Evolutionary conservation across 1,140 invertebrate species (phyloP).

Genomic region (Steinernema feltiae): DNA sequence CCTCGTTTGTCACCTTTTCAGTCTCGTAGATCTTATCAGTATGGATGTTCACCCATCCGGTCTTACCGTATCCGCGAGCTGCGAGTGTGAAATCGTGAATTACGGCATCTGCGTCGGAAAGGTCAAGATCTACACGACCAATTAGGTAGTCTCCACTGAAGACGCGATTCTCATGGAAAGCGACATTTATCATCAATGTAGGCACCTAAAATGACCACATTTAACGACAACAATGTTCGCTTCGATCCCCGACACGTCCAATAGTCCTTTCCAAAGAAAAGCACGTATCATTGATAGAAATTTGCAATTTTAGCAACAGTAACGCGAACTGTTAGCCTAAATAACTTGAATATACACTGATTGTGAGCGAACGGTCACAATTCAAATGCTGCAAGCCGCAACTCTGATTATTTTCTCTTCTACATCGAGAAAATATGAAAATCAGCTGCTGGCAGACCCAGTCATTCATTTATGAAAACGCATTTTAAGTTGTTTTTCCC

Average conservation of each 20-base stretch:
- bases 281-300: background rate
- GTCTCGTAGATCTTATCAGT: conserved; percentile 56
- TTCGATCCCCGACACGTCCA: background rate
- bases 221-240: background rate
- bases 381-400: too few species aligned
- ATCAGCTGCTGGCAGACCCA: too few species aligned
- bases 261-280: too few species aligned
- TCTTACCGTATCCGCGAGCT: conserved; percentile 46
- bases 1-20: conserved; percentile 40
- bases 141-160: conserved; percentile 47
- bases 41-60: conserved; percentile 55
- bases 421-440: too few species aligned
- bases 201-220: conserved; percentile 46
- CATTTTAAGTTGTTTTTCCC: too few species aligned
- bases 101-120: conserved; percentile 48
- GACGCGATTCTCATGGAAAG: conserved; percentile 42
- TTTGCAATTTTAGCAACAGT: too few species aligned
- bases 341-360: too few species aligned
- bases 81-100: conserved; percentile 46
- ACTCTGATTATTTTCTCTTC: too few species aligned
- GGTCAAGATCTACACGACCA: conserved; percentile 48
- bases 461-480: too few species aligned
- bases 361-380: too few species aligned
- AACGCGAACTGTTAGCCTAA: too few species aligned
- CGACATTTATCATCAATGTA: conserved; percentile 46